Conservation (phyloP, 2,113 vertebrate genomes). For the Ovis canadensis region DNA sequence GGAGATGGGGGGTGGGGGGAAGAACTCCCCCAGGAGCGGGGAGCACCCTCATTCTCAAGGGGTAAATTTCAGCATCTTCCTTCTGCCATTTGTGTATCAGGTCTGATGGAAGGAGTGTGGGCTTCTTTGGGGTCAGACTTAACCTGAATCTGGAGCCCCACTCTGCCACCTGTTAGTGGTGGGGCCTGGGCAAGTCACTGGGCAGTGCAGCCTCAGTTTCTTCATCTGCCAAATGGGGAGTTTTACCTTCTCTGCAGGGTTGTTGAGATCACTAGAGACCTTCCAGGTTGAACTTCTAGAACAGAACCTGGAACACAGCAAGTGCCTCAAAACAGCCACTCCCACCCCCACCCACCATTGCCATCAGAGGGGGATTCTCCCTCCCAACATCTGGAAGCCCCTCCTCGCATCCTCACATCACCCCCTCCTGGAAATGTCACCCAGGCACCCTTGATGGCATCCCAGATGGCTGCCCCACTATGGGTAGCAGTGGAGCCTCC, state of each 20-base stretch:
- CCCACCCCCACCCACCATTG: neutral
- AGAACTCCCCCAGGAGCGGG: neutral
- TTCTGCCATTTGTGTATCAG: neutral
- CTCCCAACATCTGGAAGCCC: slow-evolving; percentile 11
- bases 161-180: neutral
- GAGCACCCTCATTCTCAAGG: neutral
- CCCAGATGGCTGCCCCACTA: slow-evolving; percentile 18
- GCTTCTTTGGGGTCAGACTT: neutral
- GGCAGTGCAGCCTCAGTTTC: neutral
- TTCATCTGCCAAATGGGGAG: neutral
- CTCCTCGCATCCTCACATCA: neutral
- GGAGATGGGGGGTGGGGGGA: neutral
- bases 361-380: neutral
- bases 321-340: neutral
- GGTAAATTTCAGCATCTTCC: neutral
- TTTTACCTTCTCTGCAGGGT: neutral
- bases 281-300: neutral
- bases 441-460: neutral
- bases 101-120: neutral
- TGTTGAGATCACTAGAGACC: neutral
- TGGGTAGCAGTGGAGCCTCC: neutral
- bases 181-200: neutral
- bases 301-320: neutral
- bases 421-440: neutral
- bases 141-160: neutral